Evolutionary conservation across 2,113 vertebrate genomes (phyloP).

Genomic region (Parus major): DNA sequence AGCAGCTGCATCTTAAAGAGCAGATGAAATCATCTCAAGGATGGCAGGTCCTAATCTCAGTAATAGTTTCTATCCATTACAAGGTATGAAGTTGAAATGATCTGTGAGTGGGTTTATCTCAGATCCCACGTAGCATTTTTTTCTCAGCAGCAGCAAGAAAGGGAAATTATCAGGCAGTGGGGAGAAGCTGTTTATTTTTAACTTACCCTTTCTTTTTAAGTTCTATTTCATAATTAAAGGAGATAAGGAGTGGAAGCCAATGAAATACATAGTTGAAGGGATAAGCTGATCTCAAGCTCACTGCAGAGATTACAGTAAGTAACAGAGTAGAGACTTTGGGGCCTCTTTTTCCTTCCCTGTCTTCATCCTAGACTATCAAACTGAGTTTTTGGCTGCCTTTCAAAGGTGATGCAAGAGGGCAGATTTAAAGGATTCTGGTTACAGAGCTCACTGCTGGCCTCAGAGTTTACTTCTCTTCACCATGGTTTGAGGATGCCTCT

Average conservation of each 20-base stretch:
- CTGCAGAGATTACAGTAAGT: background rate
- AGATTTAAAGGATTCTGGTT: background rate
- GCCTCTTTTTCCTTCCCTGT: background rate
- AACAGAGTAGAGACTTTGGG: background rate
- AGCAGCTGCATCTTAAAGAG: conserved; percentile 19
- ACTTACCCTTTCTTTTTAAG: conserved; percentile 50
- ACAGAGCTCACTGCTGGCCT: background rate
- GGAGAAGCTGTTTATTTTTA: conserved; percentile 60
- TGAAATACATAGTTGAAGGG: background rate
- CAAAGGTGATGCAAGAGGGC: background rate
- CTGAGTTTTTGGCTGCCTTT: background rate
- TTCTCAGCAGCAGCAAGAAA: conserved; percentile 30
- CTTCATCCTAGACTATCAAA: background rate
- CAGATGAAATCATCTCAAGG: background rate
- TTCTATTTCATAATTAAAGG: conserved; percentile 34
- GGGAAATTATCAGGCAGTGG: conserved; percentile 38
- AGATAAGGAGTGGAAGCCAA: background rate
- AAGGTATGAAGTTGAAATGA: conserved; percentile 30
- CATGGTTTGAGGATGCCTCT: background rate
- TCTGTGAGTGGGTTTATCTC: conserved; percentile 59
- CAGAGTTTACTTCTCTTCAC: background rate
- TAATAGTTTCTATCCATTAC: conserved; percentile 33
- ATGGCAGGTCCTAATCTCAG: conserved; percentile 46
- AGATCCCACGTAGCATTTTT: conserved; percentile 51
- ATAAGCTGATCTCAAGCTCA: background rate